phyloP scores from a whole-genome alignment of 1,140 invertebrate genomes.

The Theocolax elegans region DNA sequence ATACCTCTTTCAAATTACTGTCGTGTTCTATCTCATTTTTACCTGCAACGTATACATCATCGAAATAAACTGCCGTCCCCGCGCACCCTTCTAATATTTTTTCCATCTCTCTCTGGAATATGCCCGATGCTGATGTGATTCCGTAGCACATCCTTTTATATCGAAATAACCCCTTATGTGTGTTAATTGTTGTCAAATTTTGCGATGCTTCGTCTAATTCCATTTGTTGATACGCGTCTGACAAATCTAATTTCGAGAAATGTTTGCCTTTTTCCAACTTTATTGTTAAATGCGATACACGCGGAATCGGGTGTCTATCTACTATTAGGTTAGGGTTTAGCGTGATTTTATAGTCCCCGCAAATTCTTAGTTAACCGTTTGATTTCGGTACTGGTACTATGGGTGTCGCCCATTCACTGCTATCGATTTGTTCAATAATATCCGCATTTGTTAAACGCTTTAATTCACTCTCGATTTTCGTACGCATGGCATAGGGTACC shows the following conservation, averaged over 20 bases:
- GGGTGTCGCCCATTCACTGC: constrained; percentile 43
- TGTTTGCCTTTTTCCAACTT: no score
- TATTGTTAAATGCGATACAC: no score
- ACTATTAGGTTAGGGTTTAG: no score
- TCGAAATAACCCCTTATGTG: constrained; percentile 33
- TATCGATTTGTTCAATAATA: constrained; percentile 34
- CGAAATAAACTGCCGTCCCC: constrained; percentile 4
- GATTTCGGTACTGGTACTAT: constrained; percentile 49
- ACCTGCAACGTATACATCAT: background rate
- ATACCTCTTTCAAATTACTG: background rate
- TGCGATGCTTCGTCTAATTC: constrained; percentile 23
- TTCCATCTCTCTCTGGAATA: constrained; percentile 40
- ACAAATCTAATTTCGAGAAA: constrained; percentile 38
- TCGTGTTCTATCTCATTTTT: background rate
- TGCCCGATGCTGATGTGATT: constrained; percentile 25
- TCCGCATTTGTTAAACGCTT: constrained; percentile 23
- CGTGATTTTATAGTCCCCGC: no score
- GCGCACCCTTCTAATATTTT: constrained; percentile 13
- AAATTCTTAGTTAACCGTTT: constrained; percentile 46
- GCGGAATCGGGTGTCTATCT: no score
- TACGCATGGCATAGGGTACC: constrained; percentile 30
- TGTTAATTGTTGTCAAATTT: constrained; percentile 29
- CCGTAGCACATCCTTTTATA: constrained; percentile 33
- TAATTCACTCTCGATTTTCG: constrained; percentile 25
- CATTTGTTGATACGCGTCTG: constrained; percentile 37